These are phyloP conservation scores for Synergus umbraculus DNA, from an alignment of 2,888 invertebrate genomes.

Conservation along the genomic window DNA sequence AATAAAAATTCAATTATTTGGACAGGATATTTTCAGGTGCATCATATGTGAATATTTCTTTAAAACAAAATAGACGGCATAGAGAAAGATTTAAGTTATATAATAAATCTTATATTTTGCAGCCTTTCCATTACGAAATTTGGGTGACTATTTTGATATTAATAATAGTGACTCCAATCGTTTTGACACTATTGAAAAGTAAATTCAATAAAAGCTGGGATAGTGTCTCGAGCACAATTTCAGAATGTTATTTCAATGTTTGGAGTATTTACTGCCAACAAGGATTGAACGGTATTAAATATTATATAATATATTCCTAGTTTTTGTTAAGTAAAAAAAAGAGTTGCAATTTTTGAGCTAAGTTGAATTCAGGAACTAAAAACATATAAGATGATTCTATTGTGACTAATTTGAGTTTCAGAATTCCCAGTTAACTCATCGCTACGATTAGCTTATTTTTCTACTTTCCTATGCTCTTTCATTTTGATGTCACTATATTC, in stretches of 20 bases:
- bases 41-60: too few species aligned
- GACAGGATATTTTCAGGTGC: constrained; percentile 60
- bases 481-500: constrained; percentile 26
- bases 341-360: too few species aligned
- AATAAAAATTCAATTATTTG: constrained; percentile 52
- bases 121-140: constrained; percentile 53
- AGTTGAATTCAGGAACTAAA: too few species aligned
- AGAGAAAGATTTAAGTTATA: neutral
- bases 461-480: constrained; percentile 61
- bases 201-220: neutral
- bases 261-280: constrained; percentile 58
- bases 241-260: constrained; percentile 42
- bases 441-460: constrained; percentile 63
- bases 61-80: too few species aligned
- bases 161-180: constrained; percentile 54
- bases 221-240: neutral
- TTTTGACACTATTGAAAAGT: constrained; percentile 51
- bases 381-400: neutral
- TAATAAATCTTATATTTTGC: constrained; percentile 15
- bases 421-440: constrained; percentile 62
- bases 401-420: constrained; percentile 45
- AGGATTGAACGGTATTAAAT: constrained; percentile 50
- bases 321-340: too few species aligned
- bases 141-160: constrained; percentile 54
- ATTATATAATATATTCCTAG: neutral